A percentile compares a stretch with the other conserved stretches of the same genome.
phyloP scores from a whole-genome alignment of 2,888 invertebrate genomes.

The Noctua pronuba region DNA sequence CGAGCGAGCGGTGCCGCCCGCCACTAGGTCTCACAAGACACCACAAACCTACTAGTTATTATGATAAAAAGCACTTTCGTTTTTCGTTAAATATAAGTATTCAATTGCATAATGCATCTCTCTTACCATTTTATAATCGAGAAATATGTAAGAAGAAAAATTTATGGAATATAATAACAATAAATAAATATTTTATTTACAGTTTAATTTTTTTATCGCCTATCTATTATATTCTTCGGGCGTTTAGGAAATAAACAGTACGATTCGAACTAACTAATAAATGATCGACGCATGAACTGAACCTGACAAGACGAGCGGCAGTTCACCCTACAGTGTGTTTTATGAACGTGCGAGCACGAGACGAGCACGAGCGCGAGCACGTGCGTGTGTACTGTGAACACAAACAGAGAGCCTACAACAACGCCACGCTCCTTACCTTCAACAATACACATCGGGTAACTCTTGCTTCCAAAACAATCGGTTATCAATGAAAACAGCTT shows the following conservation, averaged over 20 bases:
- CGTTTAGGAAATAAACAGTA: conserved; percentile 78
- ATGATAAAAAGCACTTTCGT: conserved; percentile 87
- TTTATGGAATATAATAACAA: conserved; percentile 89
- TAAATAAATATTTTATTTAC: conserved; percentile 90
- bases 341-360: conserved; percentile 5
- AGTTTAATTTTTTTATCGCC: conserved; percentile 87
- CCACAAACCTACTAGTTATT: conserved; percentile 79
- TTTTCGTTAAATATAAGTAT: conserved; percentile 80
- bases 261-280: conserved; percentile 72
- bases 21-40: conserved; percentile 63
- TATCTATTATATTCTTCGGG: conserved; percentile 86
- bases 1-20: conserved; percentile 58
- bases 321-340: conserved; percentile 41
- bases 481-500: conserved; percentile 83
- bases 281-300: conserved; percentile 61
- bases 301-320: conserved; percentile 63
- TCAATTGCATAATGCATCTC: conserved; percentile 85
- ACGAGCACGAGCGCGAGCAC: conserved; percentile 7
- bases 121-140: conserved; percentile 88
- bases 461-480: conserved; percentile 74
- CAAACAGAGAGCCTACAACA: conserved; percentile 61
- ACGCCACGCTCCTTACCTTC: conserved; percentile 66
- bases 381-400: conserved; percentile 56
- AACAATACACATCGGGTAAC: conserved; percentile 66
- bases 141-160: conserved; percentile 88